These are phyloP conservation scores for Eubasilissa regina DNA, from an alignment of 1,140 invertebrate species.

Conservation along the genomic window DNA sequence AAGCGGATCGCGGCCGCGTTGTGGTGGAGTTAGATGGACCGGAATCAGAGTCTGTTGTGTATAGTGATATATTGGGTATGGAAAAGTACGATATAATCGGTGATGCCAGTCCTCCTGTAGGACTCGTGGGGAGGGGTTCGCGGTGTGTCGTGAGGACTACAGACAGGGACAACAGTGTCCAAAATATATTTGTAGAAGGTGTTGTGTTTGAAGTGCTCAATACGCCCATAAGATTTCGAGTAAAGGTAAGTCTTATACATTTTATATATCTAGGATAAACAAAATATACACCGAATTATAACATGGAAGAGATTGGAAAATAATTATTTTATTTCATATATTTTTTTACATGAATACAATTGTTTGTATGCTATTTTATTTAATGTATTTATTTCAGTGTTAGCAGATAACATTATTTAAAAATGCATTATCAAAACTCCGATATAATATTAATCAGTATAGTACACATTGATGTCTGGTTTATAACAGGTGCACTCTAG, in stretches of 20 bases:
- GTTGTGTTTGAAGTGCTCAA: constrained; percentile 82
- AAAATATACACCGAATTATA: too few species aligned
- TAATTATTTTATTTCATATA: too few species aligned
- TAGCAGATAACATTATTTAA: too few species aligned
- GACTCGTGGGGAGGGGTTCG: constrained; percentile 75
- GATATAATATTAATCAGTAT: too few species aligned
- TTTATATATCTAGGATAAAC: too few species aligned
- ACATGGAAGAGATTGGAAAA: too few species aligned
- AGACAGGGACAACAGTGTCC: constrained; percentile 67
- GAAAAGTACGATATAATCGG: constrained; percentile 92
- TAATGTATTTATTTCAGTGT: too few species aligned
- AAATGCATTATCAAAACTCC: too few species aligned
- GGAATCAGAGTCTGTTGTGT: constrained; percentile 74
- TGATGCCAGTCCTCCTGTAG: constrained; percentile 91
- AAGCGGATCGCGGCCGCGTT: constrained; percentile 76
- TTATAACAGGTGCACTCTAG: too few species aligned
- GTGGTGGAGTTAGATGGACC: constrained; percentile 82
- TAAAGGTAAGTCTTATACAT: constrained; percentile 74
- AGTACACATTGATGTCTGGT: too few species aligned
- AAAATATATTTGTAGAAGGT: constrained; percentile 86
- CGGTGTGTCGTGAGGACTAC: constrained; percentile 75
- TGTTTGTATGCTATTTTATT: too few species aligned
- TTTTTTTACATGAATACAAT: too few species aligned
- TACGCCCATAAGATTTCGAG: constrained; percentile 82
- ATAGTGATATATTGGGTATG: constrained; percentile 81